Evolutionary conservation across 2,113 vertebrate genomes (phyloP).

Genomic region (Bagarius yarrelli): DNA sequence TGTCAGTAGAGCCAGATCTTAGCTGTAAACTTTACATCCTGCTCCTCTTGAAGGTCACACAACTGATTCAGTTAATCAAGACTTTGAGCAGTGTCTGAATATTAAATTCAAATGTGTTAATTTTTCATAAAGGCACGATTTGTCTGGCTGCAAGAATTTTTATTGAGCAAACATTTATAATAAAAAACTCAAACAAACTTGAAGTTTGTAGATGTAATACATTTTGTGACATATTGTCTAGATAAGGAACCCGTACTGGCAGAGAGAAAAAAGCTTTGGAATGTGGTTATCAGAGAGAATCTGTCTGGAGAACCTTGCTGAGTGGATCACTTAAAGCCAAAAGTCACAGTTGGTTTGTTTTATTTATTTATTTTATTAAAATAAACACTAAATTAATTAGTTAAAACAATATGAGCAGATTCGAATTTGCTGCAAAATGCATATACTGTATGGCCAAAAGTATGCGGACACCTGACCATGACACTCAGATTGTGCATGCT

Average conservation of each 20-base stretch:
- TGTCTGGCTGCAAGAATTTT: neutral
- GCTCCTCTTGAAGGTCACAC: neutral
- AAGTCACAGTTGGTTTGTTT: neutral
- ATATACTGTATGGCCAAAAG: neutral
- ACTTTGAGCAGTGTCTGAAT: neutral
- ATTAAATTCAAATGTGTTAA: neutral
- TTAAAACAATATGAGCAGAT: neutral
- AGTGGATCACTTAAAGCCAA: neutral
- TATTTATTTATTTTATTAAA: neutral
- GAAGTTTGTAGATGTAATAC: neutral
- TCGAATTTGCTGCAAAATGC: neutral
- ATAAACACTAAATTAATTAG: neutral
- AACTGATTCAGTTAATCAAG: neutral
- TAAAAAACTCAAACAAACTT: neutral
- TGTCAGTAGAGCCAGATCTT: too few species aligned
- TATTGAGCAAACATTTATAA: neutral
- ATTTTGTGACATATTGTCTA: conserved; percentile 36
- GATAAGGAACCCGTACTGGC: conserved; percentile 51
- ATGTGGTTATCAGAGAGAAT: conserved; percentile 59
- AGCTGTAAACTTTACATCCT: neutral
- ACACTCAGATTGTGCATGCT: neutral
- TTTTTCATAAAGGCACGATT: neutral
- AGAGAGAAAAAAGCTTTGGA: conserved; percentile 61
- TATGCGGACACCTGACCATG: neutral
- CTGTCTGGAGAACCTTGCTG: conserved; percentile 1